A percentile compares a stretch with the other conserved stretches of the same genome.
phyloP scores from a whole-genome alignment of 2,797 vertebrate species.

The Pyrocephalus nanus region DNA sequence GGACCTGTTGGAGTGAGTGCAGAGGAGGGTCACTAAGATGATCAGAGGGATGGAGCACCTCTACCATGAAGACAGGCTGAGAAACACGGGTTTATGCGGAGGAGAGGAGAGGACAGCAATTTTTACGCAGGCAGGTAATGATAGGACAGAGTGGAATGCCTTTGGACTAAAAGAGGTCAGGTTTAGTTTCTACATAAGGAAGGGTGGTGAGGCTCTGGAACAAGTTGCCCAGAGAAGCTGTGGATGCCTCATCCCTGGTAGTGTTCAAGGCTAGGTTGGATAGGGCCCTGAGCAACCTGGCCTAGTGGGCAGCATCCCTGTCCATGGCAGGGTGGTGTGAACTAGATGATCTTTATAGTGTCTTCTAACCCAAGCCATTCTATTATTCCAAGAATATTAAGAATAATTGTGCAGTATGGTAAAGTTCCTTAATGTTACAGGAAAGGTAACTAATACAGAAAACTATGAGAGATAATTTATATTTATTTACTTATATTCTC shows the following conservation, averaged over 20 bases:
- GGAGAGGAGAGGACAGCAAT: too few species aligned
- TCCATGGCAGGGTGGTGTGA: background rate
- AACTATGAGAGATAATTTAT: background rate
- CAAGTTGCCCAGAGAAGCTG: background rate
- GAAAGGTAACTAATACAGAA: background rate
- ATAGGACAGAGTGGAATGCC: background rate
- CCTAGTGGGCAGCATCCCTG: background rate
- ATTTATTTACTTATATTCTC: background rate
- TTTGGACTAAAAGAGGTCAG: background rate
- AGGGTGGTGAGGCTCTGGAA: background rate
- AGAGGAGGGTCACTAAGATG: too few species aligned
- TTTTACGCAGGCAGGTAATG: background rate
- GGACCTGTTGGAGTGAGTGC: too few species aligned
- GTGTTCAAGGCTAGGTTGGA: background rate
- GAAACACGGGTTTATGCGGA: too few species aligned
- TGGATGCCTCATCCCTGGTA: background rate
- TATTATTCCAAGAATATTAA: background rate
- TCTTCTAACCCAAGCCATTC: background rate
- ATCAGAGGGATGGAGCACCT: too few species aligned
- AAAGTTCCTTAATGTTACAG: background rate
- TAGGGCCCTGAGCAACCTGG: background rate
- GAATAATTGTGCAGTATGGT: background rate
- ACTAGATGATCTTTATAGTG: background rate
- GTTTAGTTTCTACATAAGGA: background rate
- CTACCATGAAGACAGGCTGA: too few species aligned